Conservation (phyloP, 1,140 invertebrate genomes). For the Telenomus remus region DNA sequence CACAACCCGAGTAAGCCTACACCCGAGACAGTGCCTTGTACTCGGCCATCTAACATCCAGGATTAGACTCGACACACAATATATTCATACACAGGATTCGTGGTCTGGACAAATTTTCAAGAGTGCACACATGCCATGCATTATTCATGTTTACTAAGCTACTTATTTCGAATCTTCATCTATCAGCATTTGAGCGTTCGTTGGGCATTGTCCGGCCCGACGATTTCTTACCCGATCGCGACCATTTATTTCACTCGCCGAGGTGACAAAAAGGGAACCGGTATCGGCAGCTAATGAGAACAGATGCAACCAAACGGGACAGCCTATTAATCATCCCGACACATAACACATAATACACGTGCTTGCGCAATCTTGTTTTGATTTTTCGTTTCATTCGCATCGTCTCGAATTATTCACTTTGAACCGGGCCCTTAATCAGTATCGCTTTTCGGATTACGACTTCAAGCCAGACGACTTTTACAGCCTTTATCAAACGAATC, state of each 20-base stretch:
- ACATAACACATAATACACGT: not conserved
- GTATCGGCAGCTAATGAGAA: constrained; percentile 34
- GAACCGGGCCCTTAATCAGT: too few relatives aligned
- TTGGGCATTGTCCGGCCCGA: constrained; percentile 18
- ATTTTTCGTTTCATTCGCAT: not conserved
- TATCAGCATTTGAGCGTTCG: constrained; percentile 54
- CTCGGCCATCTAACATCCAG: constrained; percentile 48
- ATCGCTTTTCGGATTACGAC: too few relatives aligned
- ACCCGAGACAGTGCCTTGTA: constrained; percentile 26
- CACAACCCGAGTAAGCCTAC: constrained; percentile 31
- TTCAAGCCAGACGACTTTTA: constrained; percentile 16
- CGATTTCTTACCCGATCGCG: constrained; percentile 36
- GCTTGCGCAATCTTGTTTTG: not conserved
- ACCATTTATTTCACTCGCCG: constrained; percentile 39
- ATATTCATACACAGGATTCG: constrained; percentile 47
- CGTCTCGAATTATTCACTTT: constrained; percentile 9
- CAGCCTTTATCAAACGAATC: constrained; percentile 17
- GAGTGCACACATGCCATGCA: constrained; percentile 47
- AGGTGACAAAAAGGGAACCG: constrained; percentile 17
- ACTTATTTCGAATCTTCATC: constrained; percentile 59
- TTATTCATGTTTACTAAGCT: constrained; percentile 58
- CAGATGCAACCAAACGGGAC: constrained; percentile 7
- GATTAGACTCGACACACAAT: constrained; percentile 56
- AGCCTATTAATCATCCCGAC: constrained; percentile 11
- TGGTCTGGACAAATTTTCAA: constrained; percentile 41